Conservation (phyloP, 1,140 invertebrate genomes). For the Microplitis demolitor region DNA sequence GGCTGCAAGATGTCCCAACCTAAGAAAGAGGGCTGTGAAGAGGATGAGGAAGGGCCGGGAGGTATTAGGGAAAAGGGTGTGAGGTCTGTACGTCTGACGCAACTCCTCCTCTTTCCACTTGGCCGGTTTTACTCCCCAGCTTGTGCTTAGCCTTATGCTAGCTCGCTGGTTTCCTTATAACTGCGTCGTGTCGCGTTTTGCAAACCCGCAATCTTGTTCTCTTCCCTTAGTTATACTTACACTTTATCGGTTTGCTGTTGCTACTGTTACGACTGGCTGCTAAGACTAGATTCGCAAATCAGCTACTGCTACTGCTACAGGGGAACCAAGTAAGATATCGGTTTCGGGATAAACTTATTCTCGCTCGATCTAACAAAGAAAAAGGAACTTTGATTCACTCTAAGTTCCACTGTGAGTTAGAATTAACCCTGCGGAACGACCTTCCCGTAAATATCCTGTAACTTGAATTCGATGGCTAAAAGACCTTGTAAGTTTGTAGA, state of each 20-base stretch:
- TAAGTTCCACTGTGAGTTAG: not conserved
- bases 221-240: not conserved
- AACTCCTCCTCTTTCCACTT: constrained; percentile 29
- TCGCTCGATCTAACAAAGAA: constrained; percentile 7
- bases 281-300: no score
- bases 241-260: not conserved
- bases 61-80: not conserved
- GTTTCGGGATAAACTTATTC: not conserved
- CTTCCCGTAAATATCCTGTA: constrained; percentile 8
- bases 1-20: constrained; percentile 16
- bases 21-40: not conserved
- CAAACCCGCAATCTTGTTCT: constrained; percentile 11
- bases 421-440: constrained; percentile 12
- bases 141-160: not conserved
- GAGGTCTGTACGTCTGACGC: constrained; percentile 17
- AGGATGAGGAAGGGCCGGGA: not conserved
- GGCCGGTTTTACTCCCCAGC: constrained; percentile 16
- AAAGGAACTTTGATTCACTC: not conserved
- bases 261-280: no score
- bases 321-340: not conserved
- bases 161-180: not conserved
- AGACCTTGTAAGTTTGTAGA: constrained; percentile 3
- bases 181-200: not conserved
- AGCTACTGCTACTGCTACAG: not conserved
- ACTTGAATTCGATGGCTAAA: not conserved